Conservation (phyloP, 2,888 invertebrate genomes). For the Nymphalis urticae region DNA sequence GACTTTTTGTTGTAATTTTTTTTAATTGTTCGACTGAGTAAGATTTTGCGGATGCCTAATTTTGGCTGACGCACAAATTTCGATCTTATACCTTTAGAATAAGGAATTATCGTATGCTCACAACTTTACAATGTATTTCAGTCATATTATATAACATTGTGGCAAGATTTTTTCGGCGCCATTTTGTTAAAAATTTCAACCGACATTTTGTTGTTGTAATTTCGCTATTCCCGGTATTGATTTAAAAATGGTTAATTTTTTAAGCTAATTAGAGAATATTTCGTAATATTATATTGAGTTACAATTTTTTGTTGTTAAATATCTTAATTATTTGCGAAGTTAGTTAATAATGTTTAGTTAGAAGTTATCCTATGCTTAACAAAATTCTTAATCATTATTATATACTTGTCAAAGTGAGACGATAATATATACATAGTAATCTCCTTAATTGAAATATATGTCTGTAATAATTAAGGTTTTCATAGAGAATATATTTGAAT, state of each 20-base stretch:
- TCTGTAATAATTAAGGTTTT: no score
- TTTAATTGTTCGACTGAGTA: slow-evolving; percentile 50
- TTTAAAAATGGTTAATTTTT: slow-evolving; percentile 31
- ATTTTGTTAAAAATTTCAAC: slow-evolving; percentile 51
- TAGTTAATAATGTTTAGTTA: no score
- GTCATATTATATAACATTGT: slow-evolving; percentile 42
- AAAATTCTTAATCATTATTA: no score
- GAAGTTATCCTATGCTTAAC: no score
- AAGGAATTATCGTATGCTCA: slow-evolving; percentile 8
- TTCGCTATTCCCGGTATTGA: slow-evolving; percentile 47
- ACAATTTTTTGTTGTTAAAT: not conserved
- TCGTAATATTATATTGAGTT: slow-evolving; percentile 8
- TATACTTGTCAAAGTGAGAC: no score
- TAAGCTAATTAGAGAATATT: slow-evolving; percentile 25
- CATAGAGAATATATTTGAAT: no score
- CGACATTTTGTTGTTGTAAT: slow-evolving; percentile 40
- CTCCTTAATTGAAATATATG: no score
- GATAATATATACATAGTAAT: no score
- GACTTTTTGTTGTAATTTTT: slow-evolving; percentile 46
- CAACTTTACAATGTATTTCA: slow-evolving; percentile 19
- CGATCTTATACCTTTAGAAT: not conserved
- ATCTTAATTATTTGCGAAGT: not conserved
- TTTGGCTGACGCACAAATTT: slow-evolving; percentile 7
- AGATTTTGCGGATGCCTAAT: slow-evolving; percentile 44
- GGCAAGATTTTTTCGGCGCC: slow-evolving; percentile 42